Evolutionary conservation across 2,113 vertebrate genomes (phyloP).

Genomic region (Oreocharis arfaki): DNA sequence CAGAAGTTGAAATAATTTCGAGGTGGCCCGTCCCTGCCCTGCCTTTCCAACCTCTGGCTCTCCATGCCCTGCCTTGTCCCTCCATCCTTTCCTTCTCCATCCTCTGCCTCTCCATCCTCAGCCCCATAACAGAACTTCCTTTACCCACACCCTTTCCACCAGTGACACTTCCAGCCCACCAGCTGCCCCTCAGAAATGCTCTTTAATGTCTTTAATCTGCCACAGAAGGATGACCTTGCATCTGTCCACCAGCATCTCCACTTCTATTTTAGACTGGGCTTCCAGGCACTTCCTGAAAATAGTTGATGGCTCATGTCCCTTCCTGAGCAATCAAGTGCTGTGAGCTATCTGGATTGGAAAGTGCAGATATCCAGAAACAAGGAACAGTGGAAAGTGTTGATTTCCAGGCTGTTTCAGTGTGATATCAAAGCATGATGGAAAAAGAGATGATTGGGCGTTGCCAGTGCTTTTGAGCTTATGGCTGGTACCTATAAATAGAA

Average conservation of each 20-base stretch:
- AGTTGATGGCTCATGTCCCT: not conserved
- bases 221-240: not conserved
- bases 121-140: not conserved
- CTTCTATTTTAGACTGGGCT: conserved; percentile 27
- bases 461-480: conserved; percentile 10
- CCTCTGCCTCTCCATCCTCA: not conserved
- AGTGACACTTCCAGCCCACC: not conserved
- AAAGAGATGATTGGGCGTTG: not conserved
- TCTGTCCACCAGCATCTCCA: conserved; percentile 6
- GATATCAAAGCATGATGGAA: conserved; percentile 3
- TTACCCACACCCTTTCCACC: not conserved
- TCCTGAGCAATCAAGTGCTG: not conserved
- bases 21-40: not conserved
- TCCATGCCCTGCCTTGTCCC: not conserved
- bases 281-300: conserved; percentile 35
- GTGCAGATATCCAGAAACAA: conserved; percentile 16
- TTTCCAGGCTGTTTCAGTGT: not conserved
- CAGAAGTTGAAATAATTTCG: not conserved
- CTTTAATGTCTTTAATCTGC: not conserved
- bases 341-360: not conserved
- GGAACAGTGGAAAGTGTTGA: conserved; percentile 8
- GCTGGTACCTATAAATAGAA: conserved; percentile 35
- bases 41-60: not conserved
- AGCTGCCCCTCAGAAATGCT: not conserved
- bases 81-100: not conserved